Evolutionary conservation across 2,113 vertebrate genomes (phyloP), one percentile per base, ranked within the genome.

Genomic region (Nyctereutes procyonoides): DNA sequence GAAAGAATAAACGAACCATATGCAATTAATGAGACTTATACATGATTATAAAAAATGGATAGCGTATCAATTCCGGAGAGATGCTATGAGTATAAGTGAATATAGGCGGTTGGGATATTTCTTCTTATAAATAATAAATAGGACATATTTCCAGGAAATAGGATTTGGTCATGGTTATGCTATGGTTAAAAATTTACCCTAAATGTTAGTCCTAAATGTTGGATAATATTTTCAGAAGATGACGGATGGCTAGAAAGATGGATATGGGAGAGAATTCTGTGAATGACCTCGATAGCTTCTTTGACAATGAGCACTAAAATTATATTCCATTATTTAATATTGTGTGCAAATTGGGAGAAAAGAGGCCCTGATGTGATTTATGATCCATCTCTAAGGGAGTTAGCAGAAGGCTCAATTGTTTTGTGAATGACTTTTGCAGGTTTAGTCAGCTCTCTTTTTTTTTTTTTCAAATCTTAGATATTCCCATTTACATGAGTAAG

Each of bases 311-410:
- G 38, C 13, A 82, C 10, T 94, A 19, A 80, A 63, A 93, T 93
- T 79, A 65, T 79, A 79, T 63, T 96, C 24, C 24, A 93, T 96
- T 96, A 92, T 90, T 93, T 79, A 95, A 79, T 92, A 73, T 28
- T 76, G 43, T 92, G 14, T 86, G 4, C 71, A 95, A 86, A 97
- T 60, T 69, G 10, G 43, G 28, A 79, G 67, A 77, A 96, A 87
- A 28, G 73, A 86, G 16, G 22, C 1, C 53, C 19, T 80, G n/a
- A 19, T 77, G 1, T 92, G 62, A 84, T 90, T 67, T 58, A 93
- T 71, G 79, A 83, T 65, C 43, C 12, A 11, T 76, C 28, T 88
- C 43, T 67, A 77, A 24, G 16, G 10, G 22, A 82, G 17, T 63
- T 63, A 86, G 38, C 30, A 67, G n/a, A 69, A 89, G 35, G 26